Evolutionary conservation across 2,797 vertebrate genomes (phyloP).

Genomic region (Mus minutoides): DNA sequence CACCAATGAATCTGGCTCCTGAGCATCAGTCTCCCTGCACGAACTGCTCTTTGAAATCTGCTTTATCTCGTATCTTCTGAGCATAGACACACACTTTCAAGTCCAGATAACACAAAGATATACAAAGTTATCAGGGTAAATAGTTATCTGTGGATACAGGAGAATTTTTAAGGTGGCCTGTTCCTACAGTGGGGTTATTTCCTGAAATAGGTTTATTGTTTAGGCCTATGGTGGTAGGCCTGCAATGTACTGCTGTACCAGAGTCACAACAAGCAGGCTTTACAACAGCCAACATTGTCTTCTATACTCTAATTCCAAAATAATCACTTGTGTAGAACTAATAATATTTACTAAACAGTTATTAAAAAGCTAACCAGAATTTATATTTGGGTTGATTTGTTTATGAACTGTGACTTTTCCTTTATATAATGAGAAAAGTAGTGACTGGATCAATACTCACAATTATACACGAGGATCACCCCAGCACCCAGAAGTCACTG

Average conservation of each 20-base stretch:
- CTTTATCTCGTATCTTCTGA: constrained; percentile 38
- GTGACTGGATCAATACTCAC: constrained; percentile 92
- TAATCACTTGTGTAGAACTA: constrained; percentile 34
- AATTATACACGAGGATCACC: constrained; percentile 94
- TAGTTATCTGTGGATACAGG: constrained; percentile 36
- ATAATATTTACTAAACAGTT: constrained; percentile 37
- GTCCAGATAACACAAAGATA: constrained; percentile 53
- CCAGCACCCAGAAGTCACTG: constrained; percentile 98
- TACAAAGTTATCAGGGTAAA: constrained; percentile 49
- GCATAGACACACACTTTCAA: constrained; percentile 34
- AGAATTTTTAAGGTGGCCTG: constrained; percentile 36
- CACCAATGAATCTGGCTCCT: constrained; percentile 44
- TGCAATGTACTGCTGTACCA: constrained; percentile 14
- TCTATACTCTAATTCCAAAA: constrained; percentile 26
- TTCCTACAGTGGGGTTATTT: constrained; percentile 15
- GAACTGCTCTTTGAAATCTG: constrained; percentile 49
- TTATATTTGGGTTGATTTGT: not conserved
- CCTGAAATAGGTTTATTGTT: constrained; percentile 48
- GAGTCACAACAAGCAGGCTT: constrained; percentile 46
- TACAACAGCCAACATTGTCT: constrained; percentile 15
- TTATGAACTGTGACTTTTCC: constrained; percentile 41
- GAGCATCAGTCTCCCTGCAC: constrained; percentile 16
- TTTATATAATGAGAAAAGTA: constrained; percentile 76
- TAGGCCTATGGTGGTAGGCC: not conserved
- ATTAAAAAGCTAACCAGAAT: constrained; percentile 18